A percentile compares a stretch with the other conserved stretches of the same genome.
Conservation (phyloP, 2,113 vertebrate genomes). For the Calidris pugnax region DNA sequence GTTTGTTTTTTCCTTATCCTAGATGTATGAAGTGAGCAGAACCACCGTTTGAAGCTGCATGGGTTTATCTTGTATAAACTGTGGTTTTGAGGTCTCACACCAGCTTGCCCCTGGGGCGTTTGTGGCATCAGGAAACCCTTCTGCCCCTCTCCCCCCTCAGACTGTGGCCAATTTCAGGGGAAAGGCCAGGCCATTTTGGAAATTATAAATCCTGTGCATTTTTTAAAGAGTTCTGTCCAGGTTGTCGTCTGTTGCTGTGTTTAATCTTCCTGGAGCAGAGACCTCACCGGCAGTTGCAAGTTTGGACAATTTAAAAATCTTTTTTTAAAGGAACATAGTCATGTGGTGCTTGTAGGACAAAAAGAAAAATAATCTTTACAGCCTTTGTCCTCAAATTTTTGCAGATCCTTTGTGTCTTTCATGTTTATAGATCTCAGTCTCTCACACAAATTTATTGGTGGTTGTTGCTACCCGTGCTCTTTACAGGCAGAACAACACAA, state of each 20-base stretch:
- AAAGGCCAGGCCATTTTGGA: background rate
- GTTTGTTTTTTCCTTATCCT: background rate
- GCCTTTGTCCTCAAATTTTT: background rate
- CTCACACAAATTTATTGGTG: background rate
- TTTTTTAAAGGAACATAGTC: background rate
- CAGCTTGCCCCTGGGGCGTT: too few species aligned
- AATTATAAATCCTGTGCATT: background rate
- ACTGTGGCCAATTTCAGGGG: background rate
- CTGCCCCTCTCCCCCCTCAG: too few species aligned
- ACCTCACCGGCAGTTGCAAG: background rate
- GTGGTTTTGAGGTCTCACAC: background rate
- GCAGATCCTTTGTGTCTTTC: background rate
- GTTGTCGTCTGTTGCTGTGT: background rate
- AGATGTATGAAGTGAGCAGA: rapidly evolving
- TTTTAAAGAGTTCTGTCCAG: background rate
- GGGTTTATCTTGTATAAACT: rapidly evolving
- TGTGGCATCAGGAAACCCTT: background rate
- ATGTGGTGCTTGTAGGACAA: rapidly evolving
- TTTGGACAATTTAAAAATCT: background rate
- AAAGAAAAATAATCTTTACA: background rate
- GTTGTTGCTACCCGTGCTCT: background rate
- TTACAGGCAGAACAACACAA: background rate
- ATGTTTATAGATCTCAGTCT: background rate
- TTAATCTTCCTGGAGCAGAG: background rate
- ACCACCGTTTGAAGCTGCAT: rapidly evolving